phyloP scores from a whole-genome alignment of 2,113 vertebrate genomes.

The Echinops telfairi region DNA sequence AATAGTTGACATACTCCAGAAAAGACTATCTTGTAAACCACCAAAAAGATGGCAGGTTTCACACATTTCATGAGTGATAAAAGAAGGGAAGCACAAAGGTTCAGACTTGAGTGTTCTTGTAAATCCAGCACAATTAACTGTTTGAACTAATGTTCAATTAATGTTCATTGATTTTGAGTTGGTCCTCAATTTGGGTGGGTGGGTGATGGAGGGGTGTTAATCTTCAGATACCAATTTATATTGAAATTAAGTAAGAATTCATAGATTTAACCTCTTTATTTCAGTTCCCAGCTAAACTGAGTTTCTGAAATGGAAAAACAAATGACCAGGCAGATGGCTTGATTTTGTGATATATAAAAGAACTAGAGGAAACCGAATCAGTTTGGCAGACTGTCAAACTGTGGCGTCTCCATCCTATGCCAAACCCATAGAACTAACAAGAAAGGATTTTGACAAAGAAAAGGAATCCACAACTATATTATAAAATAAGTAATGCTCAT shows the following conservation, averaged over 20 bases:
- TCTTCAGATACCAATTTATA: conserved; percentile 39
- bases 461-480: conserved; percentile 18
- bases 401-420: too few species aligned
- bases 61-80: conserved; percentile 69
- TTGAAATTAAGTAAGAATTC: conserved; percentile 35
- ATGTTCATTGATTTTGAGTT: not conserved
- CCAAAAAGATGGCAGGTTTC: conserved; percentile 75
- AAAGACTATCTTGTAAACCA: conserved; percentile 82
- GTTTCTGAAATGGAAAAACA: conserved; percentile 59
- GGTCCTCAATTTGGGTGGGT: not conserved
- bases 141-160: not conserved
- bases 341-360: not conserved
- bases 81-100: conserved; percentile 48
- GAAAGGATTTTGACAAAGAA: not conserved
- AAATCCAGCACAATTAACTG: conserved; percentile 2
- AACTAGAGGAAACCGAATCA: not conserved
- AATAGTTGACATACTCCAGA: conserved; percentile 67
- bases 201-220: too few species aligned
- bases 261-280: conserved; percentile 22
- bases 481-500: not conserved
- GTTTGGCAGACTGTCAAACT: not conserved
- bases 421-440: conserved; percentile 20
- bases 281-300: conserved; percentile 1
- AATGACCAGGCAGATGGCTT: not conserved
- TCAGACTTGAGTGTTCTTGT: not conserved